Evolutionary conservation across 2,113 vertebrate genomes (phyloP), one percentile per base, ranked within the genome.

Genomic region (Cyanoderma ruficeps): DNA sequence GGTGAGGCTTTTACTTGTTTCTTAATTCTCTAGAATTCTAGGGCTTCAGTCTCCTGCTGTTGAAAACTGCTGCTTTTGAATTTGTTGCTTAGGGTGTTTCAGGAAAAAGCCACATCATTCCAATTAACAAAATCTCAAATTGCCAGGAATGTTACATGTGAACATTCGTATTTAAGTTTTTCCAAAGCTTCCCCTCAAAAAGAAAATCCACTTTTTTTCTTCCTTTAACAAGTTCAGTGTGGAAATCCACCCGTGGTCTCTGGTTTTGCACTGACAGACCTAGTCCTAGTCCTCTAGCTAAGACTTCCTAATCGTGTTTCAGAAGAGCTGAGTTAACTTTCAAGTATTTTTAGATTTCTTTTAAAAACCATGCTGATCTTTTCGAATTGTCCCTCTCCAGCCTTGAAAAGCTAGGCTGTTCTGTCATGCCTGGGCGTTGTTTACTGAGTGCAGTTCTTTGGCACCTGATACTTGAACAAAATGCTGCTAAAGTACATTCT

Each of bases 281-380:
- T 30, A 41, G 23, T 63, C 33, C 21, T 44, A 39, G 65, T 76
- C 33, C 25, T 89, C 2, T 42, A 75, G 55, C 33, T 49, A 19
- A 56, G 52, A 71, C 31, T 85, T 93, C 47, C 71, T 76, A 21
- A 15, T 59, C 21, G 42, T 15, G 78, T 85, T 77, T 72, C 84
- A 74, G 59, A 93, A 70, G 33, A 90, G 15, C 49, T 84, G 63
- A 79, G n/a, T 69, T 80, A 67, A 71, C 39, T 90, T 83, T 35
- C 0, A 17, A n/a, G 13, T 93, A 68, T 75, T 68, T 95, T 87
- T 83, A 83, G 71, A 20, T 70, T 83, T 70, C 27, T 94, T 88
- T 56, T 15, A 35, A n/a, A 57, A 76, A 60, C 60, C 59, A 74
- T 14, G 19, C 44, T 65, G 78, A 61, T 60, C 39, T 71, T 72